Conservation (phyloP, 64 coral and sea anemone genomes). For the Porites lutea region DNA sequence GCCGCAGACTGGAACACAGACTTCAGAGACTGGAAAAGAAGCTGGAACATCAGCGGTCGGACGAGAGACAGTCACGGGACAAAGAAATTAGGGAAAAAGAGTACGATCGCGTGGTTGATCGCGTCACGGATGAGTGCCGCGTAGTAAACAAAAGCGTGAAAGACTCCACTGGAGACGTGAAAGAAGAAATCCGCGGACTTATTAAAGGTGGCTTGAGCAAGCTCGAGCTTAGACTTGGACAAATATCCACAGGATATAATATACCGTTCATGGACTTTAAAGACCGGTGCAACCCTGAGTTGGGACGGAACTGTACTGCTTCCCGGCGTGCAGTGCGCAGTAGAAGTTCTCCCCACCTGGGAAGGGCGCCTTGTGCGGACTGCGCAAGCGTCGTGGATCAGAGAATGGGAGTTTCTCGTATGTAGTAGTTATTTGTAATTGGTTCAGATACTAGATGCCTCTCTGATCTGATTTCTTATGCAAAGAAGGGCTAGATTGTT, state of each 20-base stretch:
- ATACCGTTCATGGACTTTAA: slow-evolving; percentile 43
- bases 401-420: not conserved
- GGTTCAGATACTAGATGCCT: not conserved
- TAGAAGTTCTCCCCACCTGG: slow-evolving; percentile 37
- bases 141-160: slow-evolving; percentile 74
- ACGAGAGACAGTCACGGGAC: slow-evolving; percentile 57
- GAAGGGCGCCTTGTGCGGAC: slow-evolving; percentile 36
- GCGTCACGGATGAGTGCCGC: slow-evolving; percentile 66
- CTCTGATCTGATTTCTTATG: too few species aligned
- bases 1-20: slow-evolving; percentile 83
- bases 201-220: slow-evolving; percentile 69
- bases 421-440: not conserved
- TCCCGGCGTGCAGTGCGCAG: slow-evolving; percentile 8
- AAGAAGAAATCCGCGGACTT: slow-evolving; percentile 68
- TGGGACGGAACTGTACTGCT: slow-evolving; percentile 14
- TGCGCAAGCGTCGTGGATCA: slow-evolving; percentile 7
- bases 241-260: slow-evolving; percentile 30
- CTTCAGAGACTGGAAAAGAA: slow-evolving; percentile 75
- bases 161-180: slow-evolving; percentile 69
- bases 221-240: slow-evolving; percentile 74
- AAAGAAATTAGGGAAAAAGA: slow-evolving; percentile 42
- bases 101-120: slow-evolving; percentile 55
- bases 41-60: slow-evolving; percentile 76
- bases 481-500: too few species aligned
- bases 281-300: slow-evolving; percentile 34